phyloP scores from a whole-genome alignment of 2,113 vertebrate genomes.

The Carollia perspicillata region DNA sequence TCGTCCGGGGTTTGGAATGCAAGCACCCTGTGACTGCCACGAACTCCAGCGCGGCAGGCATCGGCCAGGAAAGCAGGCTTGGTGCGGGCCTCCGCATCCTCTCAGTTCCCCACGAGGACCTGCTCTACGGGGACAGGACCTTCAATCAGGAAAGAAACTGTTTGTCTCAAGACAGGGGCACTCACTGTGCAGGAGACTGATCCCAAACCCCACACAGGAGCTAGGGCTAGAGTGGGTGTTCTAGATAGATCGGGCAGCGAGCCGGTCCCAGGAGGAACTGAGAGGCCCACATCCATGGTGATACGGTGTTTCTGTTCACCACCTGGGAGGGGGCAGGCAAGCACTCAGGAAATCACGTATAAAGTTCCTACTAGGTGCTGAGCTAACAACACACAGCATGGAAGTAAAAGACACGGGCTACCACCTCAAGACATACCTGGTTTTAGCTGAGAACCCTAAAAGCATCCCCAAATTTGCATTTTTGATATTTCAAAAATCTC shows the following conservation, averaged over 20 bases:
- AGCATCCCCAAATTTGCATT: neutral
- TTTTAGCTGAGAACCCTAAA: neutral
- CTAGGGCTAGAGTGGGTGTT: neutral
- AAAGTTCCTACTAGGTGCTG: neutral
- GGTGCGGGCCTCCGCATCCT: neutral
- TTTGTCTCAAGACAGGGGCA: neutral
- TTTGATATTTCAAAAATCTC: neutral
- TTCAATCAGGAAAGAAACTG: neutral
- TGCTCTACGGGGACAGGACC: neutral
- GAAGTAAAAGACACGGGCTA: neutral
- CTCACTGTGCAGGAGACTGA: neutral
- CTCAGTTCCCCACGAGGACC: neutral
- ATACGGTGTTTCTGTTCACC: neutral
- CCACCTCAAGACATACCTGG: neutral
- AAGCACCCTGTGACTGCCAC: conserved; percentile 25
- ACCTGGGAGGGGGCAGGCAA: neutral
- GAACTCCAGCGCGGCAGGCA: neutral
- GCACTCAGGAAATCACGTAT: neutral
- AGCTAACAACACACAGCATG: neutral
- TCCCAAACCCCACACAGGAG: neutral
- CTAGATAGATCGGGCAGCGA: neutral
- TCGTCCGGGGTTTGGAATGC: conserved; percentile 26
- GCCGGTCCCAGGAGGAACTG: neutral
- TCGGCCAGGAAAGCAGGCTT: neutral
- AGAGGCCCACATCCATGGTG: neutral